phyloP scores from a whole-genome alignment of 2,888 invertebrate species.

The Tenthredo mesomela region DNA sequence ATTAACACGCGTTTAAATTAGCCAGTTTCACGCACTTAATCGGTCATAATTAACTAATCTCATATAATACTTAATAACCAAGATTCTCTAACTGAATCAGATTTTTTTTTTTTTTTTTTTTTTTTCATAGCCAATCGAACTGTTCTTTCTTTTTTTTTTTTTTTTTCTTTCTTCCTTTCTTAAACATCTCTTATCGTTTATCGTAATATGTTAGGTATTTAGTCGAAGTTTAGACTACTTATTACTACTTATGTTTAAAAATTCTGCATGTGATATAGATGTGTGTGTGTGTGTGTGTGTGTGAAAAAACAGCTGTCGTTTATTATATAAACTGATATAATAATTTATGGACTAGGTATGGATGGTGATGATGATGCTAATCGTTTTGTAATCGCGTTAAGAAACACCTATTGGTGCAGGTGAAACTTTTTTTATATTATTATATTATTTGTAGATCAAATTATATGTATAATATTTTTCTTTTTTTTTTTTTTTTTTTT shows the following conservation, averaged over 20 bases:
- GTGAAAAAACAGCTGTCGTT: not conserved
- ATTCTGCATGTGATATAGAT: not conserved
- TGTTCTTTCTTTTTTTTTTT: not conserved
- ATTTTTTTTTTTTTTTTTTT: too few species aligned
- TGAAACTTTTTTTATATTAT: not conserved
- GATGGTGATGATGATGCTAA: not conserved
- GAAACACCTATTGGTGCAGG: not conserved
- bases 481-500: not conserved
- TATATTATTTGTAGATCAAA: too few species aligned
- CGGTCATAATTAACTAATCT: not conserved
- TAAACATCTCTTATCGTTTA: not conserved
- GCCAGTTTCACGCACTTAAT: not conserved
- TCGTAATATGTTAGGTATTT: too few species aligned
- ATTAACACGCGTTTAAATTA: not conserved
- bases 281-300: not conserved
- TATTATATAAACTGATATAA: not conserved
- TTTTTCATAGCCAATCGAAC: too few species aligned
- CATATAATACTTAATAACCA: not conserved
- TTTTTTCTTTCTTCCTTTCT: not conserved
- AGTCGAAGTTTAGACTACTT: not conserved
- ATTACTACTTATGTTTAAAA: not conserved
- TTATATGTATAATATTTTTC: not conserved
- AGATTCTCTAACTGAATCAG: not conserved
- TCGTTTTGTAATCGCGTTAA: not conserved
- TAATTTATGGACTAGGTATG: not conserved